Evolutionary conservation across 1,140 invertebrate species (phyloP).

Genomic region (Zaprionus africanus): DNA sequence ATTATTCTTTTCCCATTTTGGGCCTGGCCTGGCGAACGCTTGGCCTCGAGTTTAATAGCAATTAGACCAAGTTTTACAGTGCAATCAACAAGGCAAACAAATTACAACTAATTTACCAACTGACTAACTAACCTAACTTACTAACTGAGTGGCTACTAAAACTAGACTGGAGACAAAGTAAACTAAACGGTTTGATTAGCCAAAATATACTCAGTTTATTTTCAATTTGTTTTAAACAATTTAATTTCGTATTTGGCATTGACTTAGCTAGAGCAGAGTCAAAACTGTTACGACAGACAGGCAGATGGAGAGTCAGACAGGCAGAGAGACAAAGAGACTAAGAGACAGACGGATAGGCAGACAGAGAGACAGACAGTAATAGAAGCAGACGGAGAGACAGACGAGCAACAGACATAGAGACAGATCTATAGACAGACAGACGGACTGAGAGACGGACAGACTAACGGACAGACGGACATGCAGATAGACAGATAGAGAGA

Average conservation of each 20-base stretch:
- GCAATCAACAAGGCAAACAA: constrained; percentile 31
- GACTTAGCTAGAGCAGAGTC: neutral
- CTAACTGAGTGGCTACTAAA: constrained; percentile 8
- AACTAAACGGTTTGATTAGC: neutral
- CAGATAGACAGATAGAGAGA: constrained; percentile 4
- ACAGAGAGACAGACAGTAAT: neutral
- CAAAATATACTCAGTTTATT: constrained; percentile 3
- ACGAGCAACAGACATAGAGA: neutral
- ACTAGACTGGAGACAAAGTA: neutral
- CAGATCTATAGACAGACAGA: neutral
- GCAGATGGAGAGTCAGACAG: neutral
- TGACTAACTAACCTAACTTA: constrained; percentile 14
- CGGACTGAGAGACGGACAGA: neutral
- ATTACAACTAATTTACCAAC: constrained; percentile 10
- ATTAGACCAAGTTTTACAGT: constrained; percentile 31
- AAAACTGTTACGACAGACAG: constrained; percentile 14
- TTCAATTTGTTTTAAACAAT: constrained; percentile 23
- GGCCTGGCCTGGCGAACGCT: neutral
- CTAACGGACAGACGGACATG: neutral
- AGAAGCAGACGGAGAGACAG: neutral
- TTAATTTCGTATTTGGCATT: constrained; percentile 32
- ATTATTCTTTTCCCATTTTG: constrained; percentile 16
- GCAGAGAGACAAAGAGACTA: neutral
- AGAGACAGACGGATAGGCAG: neutral
- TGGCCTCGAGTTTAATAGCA: constrained; percentile 30